Evolutionary conservation across 1,140 invertebrate genomes (phyloP).

Genomic region (Metopolophium dirhodum): DNA sequence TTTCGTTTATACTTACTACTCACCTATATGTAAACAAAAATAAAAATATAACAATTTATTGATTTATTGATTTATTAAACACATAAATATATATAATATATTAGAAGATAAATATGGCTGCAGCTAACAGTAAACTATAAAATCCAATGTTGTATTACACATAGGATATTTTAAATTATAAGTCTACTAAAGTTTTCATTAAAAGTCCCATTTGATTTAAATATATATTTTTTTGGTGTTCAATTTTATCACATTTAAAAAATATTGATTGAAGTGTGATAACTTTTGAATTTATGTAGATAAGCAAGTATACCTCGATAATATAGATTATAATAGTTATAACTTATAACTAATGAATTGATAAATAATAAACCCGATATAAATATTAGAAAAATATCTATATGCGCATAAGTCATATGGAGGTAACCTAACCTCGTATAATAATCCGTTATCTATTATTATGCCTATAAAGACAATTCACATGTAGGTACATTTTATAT

Average conservation of each 20-base stretch:
- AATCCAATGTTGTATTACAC: no score
- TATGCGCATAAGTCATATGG: neutral
- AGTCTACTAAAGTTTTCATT: neutral
- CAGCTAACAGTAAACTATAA: no score
- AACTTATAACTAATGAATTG: no score
- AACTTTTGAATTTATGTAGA: neutral
- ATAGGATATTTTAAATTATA: no score
- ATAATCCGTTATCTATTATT: neutral
- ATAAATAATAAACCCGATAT: neutral
- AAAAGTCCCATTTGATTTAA: neutral
- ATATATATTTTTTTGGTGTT: neutral
- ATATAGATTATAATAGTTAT: neutral
- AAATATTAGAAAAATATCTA: neutral
- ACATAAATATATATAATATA: no score
- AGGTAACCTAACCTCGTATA: neutral
- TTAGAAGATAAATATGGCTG: no score
- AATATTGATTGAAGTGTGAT: neutral
- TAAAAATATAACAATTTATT: no score
- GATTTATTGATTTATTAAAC: no score
- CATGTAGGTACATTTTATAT: neutral
- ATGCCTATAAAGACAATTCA: neutral
- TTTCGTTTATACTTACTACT: neutral
- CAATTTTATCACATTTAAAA: neutral
- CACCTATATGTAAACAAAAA: no score
- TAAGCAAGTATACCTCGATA: neutral